A percentile compares a stretch with the other conserved stretches of the same genome.
Evolutionary conservation across 2,113 vertebrate species (phyloP).

Genomic region (Marmota flaviventris): DNA sequence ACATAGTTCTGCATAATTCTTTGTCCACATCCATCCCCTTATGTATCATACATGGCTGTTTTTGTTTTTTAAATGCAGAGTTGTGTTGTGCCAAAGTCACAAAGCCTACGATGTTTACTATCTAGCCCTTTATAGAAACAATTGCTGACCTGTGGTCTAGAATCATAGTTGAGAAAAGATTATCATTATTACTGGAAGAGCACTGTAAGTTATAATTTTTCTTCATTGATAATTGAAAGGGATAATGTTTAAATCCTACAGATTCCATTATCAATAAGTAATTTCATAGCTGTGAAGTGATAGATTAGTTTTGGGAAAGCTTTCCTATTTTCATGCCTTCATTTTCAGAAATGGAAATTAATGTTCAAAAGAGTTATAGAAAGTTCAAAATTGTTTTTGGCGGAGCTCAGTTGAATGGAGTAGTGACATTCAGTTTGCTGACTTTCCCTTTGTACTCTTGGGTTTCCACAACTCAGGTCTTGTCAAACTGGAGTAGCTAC

Average conservation of each 20-base stretch:
- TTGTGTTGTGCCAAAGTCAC: slow-evolving; percentile 6
- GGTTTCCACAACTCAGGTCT: not conserved
- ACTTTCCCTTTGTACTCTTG: not conserved
- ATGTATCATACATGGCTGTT: not conserved
- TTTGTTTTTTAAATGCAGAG: slow-evolving; percentile 12
- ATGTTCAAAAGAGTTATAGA: not conserved
- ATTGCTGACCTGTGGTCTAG: not conserved
- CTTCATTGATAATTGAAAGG: slow-evolving; percentile 17
- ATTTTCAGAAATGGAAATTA: slow-evolving; percentile 62
- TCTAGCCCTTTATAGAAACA: not conserved
- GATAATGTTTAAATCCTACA: not conserved
- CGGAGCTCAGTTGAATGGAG: too few species aligned
- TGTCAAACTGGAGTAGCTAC: not conserved
- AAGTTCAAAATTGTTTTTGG: not conserved
- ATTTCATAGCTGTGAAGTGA: not conserved
- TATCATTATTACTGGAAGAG: slow-evolving; percentile 35
- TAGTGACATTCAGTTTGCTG: not conserved
- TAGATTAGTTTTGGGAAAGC: not conserved
- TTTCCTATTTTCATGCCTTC: not conserved
- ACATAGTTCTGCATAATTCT: not conserved
- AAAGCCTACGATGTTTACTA: slow-evolving; percentile 56
- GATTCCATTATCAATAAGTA: slow-evolving; percentile 45
- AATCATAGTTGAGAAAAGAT: slow-evolving; percentile 46
- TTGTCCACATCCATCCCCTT: not conserved
- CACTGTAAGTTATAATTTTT: slow-evolving; percentile 21